These are phyloP conservation scores for Dastarcus helophoroides DNA, from an alignment of 2,888 invertebrate genomes.

Conservation along the genomic window DNA sequence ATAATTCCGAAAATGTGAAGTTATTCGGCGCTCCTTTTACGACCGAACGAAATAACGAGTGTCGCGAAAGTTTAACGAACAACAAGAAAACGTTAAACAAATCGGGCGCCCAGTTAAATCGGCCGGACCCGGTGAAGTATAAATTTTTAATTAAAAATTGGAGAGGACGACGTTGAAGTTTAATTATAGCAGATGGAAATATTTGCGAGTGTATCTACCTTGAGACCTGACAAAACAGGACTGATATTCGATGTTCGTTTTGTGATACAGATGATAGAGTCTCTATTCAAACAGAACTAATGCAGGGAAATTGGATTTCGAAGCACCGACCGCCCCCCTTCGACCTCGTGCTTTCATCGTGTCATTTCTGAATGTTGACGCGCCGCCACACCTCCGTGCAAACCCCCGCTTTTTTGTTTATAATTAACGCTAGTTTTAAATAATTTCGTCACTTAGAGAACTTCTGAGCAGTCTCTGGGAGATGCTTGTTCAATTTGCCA, in stretches of 20 bases:
- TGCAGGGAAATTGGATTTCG: conserved; percentile 30
- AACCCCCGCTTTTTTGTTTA: conserved; percentile 5
- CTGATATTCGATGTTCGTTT: conserved; percentile 24
- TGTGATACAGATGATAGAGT: conserved; percentile 27
- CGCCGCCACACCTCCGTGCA: too few relatives aligned
- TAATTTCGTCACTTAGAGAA: background rate
- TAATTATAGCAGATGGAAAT: conserved; percentile 6
- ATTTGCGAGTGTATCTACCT: conserved; percentile 12
- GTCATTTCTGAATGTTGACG: too few relatives aligned
- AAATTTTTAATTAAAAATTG: conserved; percentile 2
- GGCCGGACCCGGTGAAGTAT: background rate
- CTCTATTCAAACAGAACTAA: conserved; percentile 31
- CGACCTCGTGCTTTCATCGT: too few relatives aligned
- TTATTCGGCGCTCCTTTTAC: too few relatives aligned
- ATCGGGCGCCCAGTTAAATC: too few relatives aligned
- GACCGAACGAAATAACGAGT: conserved; percentile 1
- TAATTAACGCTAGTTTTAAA: conserved; percentile 10
- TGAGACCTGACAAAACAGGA: conserved; percentile 19
- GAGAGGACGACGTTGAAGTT: conserved; percentile 1
- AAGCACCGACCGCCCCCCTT: too few relatives aligned
- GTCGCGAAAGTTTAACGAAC: too few relatives aligned
- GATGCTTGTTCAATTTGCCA: conserved; percentile 5
- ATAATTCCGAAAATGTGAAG: too few relatives aligned
- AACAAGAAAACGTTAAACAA: too few relatives aligned
- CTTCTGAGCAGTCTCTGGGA: background rate